phyloP scores from a whole-genome alignment of 2,888 invertebrate genomes.

The Perizoma affinitatum region DNA sequence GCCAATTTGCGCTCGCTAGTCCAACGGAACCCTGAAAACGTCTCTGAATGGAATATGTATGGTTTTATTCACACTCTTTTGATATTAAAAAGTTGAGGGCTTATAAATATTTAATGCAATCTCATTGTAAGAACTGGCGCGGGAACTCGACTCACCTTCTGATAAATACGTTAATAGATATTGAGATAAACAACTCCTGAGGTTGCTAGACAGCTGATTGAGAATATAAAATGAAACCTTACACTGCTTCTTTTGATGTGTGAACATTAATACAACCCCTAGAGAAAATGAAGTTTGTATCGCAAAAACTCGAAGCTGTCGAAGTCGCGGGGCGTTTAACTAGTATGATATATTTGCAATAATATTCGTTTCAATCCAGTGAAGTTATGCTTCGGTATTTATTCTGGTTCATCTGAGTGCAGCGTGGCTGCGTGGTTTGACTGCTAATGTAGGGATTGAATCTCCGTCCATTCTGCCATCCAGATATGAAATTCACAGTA shows the following conservation, averaged over 20 bases:
- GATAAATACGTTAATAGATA: slow-evolving; percentile 34
- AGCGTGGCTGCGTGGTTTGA: slow-evolving; percentile 56
- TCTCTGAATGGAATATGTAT: slow-evolving; percentile 51
- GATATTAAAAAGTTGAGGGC: slow-evolving; percentile 66
- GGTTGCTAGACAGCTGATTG: not conserved
- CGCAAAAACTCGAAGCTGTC: too few relatives aligned
- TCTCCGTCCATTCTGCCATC: not conserved
- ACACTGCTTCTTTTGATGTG: too few relatives aligned
- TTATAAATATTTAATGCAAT: slow-evolving; percentile 74
- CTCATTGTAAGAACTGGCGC: slow-evolving; percentile 54
- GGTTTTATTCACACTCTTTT: slow-evolving; percentile 60
- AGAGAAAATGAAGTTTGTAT: too few relatives aligned
- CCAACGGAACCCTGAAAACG: slow-evolving; percentile 34
- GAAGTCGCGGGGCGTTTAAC: too few relatives aligned
- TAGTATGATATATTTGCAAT: slow-evolving; percentile 3
- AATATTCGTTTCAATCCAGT: slow-evolving; percentile 13
- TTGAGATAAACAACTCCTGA: slow-evolving; percentile 9
- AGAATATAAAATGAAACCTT: too few relatives aligned
- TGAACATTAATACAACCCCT: too few relatives aligned
- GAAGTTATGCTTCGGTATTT: slow-evolving; percentile 48
- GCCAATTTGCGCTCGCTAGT: slow-evolving; percentile 32
- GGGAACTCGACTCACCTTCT: slow-evolving; percentile 29
- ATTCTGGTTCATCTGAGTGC: slow-evolving; percentile 52
- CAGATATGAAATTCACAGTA: too few relatives aligned
- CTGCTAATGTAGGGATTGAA: slow-evolving; percentile 52